A percentile compares a stretch with the other conserved stretches of the same genome.
These are phyloP conservation scores for Leptinotarsa texana DNA, from an alignment of 1,140 invertebrate species.

Conservation along the genomic window DNA sequence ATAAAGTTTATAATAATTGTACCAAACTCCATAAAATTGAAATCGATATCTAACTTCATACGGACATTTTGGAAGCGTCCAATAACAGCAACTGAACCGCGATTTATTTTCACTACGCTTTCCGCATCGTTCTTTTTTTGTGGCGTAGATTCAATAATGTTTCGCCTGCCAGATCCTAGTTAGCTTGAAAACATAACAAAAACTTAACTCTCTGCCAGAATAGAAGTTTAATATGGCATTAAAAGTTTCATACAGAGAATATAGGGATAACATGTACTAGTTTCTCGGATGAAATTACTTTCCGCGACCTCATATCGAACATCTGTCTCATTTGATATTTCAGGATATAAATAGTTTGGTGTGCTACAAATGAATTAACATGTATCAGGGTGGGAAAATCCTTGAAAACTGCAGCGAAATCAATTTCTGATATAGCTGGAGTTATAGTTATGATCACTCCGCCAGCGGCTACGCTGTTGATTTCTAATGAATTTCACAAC, in stretches of 20 bases:
- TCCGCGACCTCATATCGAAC: too few species aligned
- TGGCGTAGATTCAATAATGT: neutral
- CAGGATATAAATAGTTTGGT: too few species aligned
- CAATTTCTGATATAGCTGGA: too few species aligned
- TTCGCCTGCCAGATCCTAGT: neutral
- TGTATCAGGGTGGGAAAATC: too few species aligned
- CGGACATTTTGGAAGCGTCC: neutral
- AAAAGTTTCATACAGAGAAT: neutral
- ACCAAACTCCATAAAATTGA: conserved; percentile 16
- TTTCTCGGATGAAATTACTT: too few species aligned
- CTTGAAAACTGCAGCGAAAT: too few species aligned
- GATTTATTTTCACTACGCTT: neutral
- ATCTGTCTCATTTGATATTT: too few species aligned
- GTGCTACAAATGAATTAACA: too few species aligned
- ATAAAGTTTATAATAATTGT: conserved; percentile 10
- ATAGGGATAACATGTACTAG: neutral
- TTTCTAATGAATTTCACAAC: too few species aligned
- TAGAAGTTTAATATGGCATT: neutral
- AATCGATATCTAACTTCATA: conserved; percentile 1
- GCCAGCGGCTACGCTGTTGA: too few species aligned
- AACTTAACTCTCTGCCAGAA: neutral
- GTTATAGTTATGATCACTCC: too few species aligned
- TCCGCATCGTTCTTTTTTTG: neutral
- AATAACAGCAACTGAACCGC: neutral
- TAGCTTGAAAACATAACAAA: neutral